Evolutionary conservation across 2,888 invertebrate species (phyloP).

Genomic region (Drosophila anceps): DNA sequence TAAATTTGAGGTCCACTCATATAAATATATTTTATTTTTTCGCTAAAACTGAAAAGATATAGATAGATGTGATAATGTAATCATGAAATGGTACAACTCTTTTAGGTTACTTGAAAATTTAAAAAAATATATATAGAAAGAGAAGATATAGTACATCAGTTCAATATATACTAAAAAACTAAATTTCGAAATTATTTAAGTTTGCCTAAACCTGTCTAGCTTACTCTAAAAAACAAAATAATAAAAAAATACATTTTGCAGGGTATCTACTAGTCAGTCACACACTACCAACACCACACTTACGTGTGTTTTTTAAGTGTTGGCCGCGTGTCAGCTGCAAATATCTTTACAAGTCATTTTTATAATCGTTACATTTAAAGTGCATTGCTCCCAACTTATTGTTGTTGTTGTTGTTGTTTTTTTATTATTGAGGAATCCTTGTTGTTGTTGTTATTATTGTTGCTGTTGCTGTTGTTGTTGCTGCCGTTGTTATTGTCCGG

Average conservation of each 20-base stretch:
- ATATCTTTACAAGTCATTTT: slow-evolving; percentile 59
- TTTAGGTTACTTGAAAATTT: too few species aligned
- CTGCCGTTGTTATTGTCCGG: slow-evolving; percentile 34
- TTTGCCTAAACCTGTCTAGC: too few species aligned
- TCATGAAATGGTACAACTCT: too few species aligned
- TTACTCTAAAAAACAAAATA: not conserved
- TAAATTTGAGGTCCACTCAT: too few species aligned
- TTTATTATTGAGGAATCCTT: slow-evolving; percentile 27
- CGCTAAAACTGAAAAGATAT: too few species aligned
- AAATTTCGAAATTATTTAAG: too few species aligned
- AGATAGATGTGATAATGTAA: too few species aligned
- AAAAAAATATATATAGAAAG: too few species aligned
- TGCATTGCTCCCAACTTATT: slow-evolving; percentile 50
- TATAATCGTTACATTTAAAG: slow-evolving; percentile 59
- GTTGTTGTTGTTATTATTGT: slow-evolving; percentile 15
- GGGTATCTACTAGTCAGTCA: not conserved
- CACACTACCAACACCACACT: not conserved
- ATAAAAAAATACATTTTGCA: not conserved
- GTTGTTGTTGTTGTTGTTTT: slow-evolving; percentile 21
- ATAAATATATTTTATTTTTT: too few species aligned
- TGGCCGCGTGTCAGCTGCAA: slow-evolving; percentile 52
- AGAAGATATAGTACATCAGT: too few species aligned
- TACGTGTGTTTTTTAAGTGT: slow-evolving; percentile 33
- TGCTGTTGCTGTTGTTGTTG: slow-evolving; percentile 16
- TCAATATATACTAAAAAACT: too few species aligned